Evolutionary conservation across 2,888 invertebrate species (phyloP).

Genomic region (Ophonus ardosiacus): DNA sequence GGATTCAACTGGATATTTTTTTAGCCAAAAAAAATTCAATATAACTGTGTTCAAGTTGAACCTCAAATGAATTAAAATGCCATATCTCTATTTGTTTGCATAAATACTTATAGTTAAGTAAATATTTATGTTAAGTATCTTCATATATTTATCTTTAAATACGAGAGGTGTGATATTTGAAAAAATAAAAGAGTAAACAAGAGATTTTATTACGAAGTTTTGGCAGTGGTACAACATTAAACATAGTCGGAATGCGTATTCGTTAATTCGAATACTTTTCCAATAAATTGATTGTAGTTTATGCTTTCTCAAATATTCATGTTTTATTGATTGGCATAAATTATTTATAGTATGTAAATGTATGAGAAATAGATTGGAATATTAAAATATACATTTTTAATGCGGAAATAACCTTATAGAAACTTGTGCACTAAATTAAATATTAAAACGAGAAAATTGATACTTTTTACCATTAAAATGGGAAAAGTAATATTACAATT

Average conservation of each 20-base stretch:
- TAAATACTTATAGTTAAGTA: neutral
- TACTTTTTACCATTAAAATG: neutral
- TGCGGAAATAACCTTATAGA: neutral
- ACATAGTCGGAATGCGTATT: neutral
- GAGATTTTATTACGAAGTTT: neutral
- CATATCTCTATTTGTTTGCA: neutral
- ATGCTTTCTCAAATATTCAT: neutral
- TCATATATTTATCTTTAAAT: slow-evolving; percentile 10
- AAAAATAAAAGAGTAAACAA: slow-evolving; percentile 1
- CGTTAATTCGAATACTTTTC: neutral
- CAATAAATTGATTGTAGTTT: neutral
- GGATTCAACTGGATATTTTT: too few species aligned
- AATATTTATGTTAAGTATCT: slow-evolving; percentile 3
- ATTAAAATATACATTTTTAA: neutral
- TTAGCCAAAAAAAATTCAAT: too few species aligned
- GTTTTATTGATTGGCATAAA: neutral
- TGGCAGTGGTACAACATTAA: neutral
- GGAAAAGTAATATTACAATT: neutral
- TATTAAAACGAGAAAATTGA: neutral
- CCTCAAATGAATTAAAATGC: neutral
- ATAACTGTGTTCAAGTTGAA: too few species aligned
- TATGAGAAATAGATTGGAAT: neutral
- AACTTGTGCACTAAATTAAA: neutral
- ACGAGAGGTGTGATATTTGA: slow-evolving; percentile 8
- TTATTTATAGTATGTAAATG: neutral